These are phyloP conservation scores for Bombus haemorrhoidalis DNA, from an alignment of 1,140 invertebrate genomes.

Conservation along the genomic window DNA sequence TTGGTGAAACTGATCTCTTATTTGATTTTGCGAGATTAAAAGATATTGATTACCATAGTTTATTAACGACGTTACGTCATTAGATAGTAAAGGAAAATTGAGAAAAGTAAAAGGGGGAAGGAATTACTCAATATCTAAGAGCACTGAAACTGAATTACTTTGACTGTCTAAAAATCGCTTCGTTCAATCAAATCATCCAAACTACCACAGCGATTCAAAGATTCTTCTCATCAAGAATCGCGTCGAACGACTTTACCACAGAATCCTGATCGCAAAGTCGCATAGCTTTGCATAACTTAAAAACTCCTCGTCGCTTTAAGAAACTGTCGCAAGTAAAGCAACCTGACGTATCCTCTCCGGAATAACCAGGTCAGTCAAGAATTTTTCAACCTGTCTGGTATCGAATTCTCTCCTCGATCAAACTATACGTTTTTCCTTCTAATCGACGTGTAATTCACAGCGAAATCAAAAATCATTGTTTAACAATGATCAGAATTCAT, in stretches of 20 bases:
- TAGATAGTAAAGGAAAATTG: too few relatives aligned
- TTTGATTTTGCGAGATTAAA: background rate
- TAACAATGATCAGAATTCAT: background rate
- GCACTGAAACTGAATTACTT: background rate
- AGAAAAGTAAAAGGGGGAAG: background rate
- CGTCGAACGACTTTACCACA: background rate
- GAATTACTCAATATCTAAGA: background rate
- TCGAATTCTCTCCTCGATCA: background rate
- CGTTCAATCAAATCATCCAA: background rate
- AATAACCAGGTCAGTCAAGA: too few relatives aligned
- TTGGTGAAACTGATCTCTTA: background rate
- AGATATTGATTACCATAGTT: too few relatives aligned
- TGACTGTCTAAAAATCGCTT: too few relatives aligned
- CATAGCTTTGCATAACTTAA: slow-evolving; percentile 34
- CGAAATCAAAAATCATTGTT: too few relatives aligned
- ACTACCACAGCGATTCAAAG: background rate
- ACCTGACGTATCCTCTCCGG: background rate
- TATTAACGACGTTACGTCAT: too few relatives aligned
- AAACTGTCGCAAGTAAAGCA: background rate
- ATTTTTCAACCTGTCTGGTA: background rate
- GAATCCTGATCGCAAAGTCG: background rate
- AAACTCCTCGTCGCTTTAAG: slow-evolving; percentile 2
- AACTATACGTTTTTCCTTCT: background rate
- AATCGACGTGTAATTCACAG: background rate
- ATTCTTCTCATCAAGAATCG: background rate